Percentiles rank a stretch among this genome's conserved stretches.
Conservation (phyloP, 35 echinoderm and acorn worm genomes). For the Diadema setosum region DNA sequence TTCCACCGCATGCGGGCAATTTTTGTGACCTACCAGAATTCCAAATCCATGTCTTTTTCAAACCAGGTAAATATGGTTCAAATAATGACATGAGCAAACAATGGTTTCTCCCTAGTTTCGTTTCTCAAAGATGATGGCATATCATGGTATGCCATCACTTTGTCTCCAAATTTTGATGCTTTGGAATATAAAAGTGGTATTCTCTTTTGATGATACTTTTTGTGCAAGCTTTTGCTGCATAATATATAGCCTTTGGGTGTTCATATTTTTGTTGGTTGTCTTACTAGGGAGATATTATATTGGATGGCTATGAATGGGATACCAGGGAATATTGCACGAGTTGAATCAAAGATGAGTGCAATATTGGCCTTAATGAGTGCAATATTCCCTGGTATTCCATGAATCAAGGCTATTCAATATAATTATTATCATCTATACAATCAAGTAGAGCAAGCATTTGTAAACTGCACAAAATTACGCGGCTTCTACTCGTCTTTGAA, state of each 20-base stretch:
- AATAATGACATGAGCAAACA: background rate
- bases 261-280: background rate
- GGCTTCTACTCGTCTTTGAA: too few species aligned
- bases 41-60: background rate
- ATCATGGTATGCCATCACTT: background rate
- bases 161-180: constrained; percentile 1
- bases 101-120: background rate
- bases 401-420: too few species aligned
- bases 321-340: too few species aligned
- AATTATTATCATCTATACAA: too few species aligned
- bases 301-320: too few species aligned
- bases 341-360: too few species aligned
- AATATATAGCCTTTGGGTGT: background rate
- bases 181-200: background rate
- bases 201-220: background rate
- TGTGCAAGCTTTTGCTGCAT: background rate
- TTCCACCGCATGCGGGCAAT: background rate
- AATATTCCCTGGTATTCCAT: too few species aligned
- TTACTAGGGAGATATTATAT: background rate
- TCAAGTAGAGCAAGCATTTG: too few species aligned
- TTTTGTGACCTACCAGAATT: background rate
- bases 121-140: background rate
- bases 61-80: background rate
- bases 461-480: too few species aligned
- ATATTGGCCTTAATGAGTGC: too few species aligned